These are phyloP conservation scores for Natrix natrix DNA, from an alignment of 2,797 vertebrate genomes.

Conservation along the genomic window DNA sequence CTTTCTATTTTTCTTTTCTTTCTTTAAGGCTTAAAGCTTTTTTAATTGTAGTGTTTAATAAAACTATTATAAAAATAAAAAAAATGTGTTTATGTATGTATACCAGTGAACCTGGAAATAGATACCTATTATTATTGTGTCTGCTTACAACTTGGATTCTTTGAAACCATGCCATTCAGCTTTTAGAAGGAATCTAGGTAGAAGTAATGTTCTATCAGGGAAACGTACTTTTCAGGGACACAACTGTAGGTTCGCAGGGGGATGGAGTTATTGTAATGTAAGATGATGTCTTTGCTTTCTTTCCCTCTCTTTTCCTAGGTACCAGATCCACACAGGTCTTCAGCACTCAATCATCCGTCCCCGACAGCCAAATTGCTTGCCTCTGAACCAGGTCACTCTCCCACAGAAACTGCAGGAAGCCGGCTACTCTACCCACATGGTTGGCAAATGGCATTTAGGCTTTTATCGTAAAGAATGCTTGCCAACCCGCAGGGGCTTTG, in stretches of 20 bases:
- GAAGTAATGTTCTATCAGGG: not conserved
- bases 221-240: not conserved
- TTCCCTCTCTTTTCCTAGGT: conserved; percentile 70
- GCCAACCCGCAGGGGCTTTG: conserved; percentile 91
- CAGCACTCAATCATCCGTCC: conserved; percentile 98
- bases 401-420: conserved; percentile 92
- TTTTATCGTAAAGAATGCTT: conserved; percentile 97
- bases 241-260: not conserved
- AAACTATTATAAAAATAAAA: not conserved
- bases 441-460: conserved; percentile 98
- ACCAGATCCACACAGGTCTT: conserved; percentile 97
- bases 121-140: not conserved
- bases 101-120: not conserved
- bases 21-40: not conserved
- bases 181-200: not conserved
- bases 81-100: not conserved
- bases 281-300: conserved; percentile 1
- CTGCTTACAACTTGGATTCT: not conserved
- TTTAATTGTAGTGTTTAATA: not conserved
- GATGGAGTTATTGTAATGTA: not conserved
- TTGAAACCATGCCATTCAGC: not conserved
- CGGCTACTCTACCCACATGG: conserved; percentile 97
- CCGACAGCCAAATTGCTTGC: conserved; percentile 94
- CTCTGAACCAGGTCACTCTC: conserved; percentile 88
- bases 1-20: not conserved